These are phyloP conservation scores for Omphaloscelis lunosa DNA, from an alignment of 2,888 invertebrate species.

Conservation along the genomic window DNA sequence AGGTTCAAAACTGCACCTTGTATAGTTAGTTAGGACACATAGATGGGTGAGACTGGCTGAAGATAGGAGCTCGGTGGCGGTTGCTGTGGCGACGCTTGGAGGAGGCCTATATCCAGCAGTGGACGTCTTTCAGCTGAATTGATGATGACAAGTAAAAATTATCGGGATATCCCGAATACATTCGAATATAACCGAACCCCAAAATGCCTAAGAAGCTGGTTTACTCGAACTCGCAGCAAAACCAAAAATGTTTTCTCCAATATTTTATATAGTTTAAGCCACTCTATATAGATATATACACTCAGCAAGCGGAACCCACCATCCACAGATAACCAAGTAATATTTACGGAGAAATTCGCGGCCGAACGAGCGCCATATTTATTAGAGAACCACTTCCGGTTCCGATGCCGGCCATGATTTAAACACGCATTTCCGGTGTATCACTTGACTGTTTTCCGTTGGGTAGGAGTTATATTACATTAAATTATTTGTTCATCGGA, in stretches of 20 bases:
- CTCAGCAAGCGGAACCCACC: constrained; percentile 41
- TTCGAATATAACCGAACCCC: neutral
- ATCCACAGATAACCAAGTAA: constrained; percentile 65
- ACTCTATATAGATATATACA: neutral
- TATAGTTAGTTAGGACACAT: too few relatives aligned
- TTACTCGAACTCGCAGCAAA: too few relatives aligned
- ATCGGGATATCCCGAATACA: too few relatives aligned
- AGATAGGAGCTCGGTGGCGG: neutral
- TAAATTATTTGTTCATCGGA: constrained; percentile 65
- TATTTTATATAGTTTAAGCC: constrained; percentile 3
- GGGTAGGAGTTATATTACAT: constrained; percentile 71
- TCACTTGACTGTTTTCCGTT: constrained; percentile 77
- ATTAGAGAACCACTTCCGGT: constrained; percentile 79
- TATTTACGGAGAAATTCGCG: constrained; percentile 71
- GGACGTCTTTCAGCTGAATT: neutral
- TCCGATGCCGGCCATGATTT: constrained; percentile 79
- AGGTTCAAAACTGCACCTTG: too few relatives aligned
- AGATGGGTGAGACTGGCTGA: neutral
- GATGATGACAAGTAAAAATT: too few relatives aligned
- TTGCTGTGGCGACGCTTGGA: neutral
- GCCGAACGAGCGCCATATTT: constrained; percentile 81
- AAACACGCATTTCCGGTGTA: constrained; percentile 80
- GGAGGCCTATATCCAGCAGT: neutral
- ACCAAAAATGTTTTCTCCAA: neutral
- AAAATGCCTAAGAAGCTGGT: neutral